Conservation (phyloP, 2,888 invertebrate genomes). For the Cremastinae sp. region DNA sequence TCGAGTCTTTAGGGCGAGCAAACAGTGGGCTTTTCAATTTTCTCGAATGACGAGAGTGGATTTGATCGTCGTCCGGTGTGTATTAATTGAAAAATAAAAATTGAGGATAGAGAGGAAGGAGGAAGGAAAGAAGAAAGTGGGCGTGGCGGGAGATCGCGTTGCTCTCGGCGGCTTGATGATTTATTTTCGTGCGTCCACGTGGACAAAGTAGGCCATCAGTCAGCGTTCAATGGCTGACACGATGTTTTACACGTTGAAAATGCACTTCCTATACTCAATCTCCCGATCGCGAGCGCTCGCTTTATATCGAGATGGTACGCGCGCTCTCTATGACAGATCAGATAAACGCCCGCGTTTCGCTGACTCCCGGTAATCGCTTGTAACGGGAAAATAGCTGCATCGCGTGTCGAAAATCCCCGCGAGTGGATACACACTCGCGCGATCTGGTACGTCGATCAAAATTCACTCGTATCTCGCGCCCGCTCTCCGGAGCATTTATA, state of each 20-base stretch:
- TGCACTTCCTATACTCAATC: conserved; percentile 30
- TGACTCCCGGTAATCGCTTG: conserved; percentile 59
- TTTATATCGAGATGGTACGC: conserved; percentile 29
- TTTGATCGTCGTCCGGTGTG: conserved; percentile 37
- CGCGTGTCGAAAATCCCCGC: conserved; percentile 60
- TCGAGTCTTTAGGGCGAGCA: not conserved
- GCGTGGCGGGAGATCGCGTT: conserved; percentile 42
- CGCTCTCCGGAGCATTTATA: too few relatives aligned
- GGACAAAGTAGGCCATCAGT: conserved; percentile 44
- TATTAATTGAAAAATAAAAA: conserved; percentile 46
- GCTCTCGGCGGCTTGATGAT: conserved; percentile 39
- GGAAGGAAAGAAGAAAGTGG: not conserved
- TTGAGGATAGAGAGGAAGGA: not conserved
- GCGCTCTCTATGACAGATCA: conserved; percentile 55
- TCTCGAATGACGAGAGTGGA: conserved; percentile 53
- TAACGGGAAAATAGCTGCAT: conserved; percentile 65
- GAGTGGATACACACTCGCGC: conserved; percentile 40
- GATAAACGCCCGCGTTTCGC: conserved; percentile 55
- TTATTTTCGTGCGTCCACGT: conserved; percentile 51
- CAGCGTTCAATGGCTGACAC: conserved; percentile 41
- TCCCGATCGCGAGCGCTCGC: not conserved
- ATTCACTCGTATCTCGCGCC: conserved; percentile 57
- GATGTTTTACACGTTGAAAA: conserved; percentile 32
- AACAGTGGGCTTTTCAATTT: conserved; percentile 44
- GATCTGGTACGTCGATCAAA: conserved; percentile 59